A percentile compares a stretch with the other conserved stretches of the same genome.
Evolutionary conservation across 2,113 vertebrate genomes (phyloP).

Genomic region (Pseudorasbora parva): DNA sequence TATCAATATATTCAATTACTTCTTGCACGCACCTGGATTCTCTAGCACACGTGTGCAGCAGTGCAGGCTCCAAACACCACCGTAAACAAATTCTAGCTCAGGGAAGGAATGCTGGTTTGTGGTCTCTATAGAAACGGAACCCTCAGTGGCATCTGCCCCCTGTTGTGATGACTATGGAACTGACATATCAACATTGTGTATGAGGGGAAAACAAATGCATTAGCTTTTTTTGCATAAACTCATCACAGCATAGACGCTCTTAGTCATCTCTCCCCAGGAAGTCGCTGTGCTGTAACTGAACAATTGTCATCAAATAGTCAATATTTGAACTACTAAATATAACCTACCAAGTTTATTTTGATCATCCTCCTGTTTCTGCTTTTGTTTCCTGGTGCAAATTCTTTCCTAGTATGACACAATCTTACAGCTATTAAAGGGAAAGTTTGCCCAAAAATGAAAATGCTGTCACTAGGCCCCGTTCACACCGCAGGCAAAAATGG

Average conservation of each 20-base stretch:
- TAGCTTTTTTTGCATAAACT: constrained; percentile 34
- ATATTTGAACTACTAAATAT: constrained; percentile 33
- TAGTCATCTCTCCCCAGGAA: constrained; percentile 9
- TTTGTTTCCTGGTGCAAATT: constrained; percentile 4
- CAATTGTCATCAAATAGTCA: constrained; percentile 33
- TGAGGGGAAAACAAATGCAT: background rate
- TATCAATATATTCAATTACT: constrained; percentile 65
- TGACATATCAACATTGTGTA: constrained; percentile 6
- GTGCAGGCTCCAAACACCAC: constrained; percentile 1
- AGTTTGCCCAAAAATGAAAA: no score
- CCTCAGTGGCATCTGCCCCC: constrained; percentile 24
- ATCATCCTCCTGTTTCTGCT: background rate
- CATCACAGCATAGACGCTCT: background rate
- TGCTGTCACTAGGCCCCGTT: no score
- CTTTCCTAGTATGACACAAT: background rate
- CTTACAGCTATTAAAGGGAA: background rate
- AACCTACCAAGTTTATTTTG: background rate
- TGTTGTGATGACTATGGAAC: constrained; percentile 24
- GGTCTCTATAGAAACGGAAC: constrained; percentile 71
- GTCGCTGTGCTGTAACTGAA: constrained; percentile 18
- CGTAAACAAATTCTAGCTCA: background rate
- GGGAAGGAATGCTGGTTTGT: constrained; percentile 49
- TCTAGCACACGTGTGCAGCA: background rate
- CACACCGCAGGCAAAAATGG: no score
- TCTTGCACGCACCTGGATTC: constrained; percentile 63